phyloP scores from a whole-genome alignment of 2,113 vertebrate species.

The Syngnathus floridae region DNA sequence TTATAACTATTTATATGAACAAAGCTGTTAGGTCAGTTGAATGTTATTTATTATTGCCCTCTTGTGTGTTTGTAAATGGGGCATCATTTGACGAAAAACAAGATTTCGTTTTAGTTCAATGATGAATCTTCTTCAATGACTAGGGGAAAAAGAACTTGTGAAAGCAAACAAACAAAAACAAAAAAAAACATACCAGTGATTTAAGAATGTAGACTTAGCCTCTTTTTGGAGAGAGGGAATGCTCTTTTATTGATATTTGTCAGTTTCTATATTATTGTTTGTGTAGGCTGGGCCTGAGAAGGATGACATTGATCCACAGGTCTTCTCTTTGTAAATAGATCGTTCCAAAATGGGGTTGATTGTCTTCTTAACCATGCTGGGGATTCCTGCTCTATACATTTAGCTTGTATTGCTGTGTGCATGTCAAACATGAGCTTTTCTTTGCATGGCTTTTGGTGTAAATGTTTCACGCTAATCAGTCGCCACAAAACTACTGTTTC shows the following conservation, averaged over 20 bases:
- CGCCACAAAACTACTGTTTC: slow-evolving; percentile 48
- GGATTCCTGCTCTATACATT: slow-evolving; percentile 79
- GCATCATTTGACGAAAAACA: slow-evolving; percentile 71
- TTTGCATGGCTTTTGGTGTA: slow-evolving; percentile 78
- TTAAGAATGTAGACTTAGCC: slow-evolving; percentile 89
- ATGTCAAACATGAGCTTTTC: slow-evolving; percentile 80
- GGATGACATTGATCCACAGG: slow-evolving; percentile 45
- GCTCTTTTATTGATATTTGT: slow-evolving; percentile 85
- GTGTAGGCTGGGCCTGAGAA: slow-evolving; percentile 67
- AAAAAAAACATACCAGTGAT: slow-evolving; percentile 75
- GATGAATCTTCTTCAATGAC: slow-evolving; percentile 66
- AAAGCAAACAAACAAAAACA: slow-evolving; percentile 54
- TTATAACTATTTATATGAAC: slow-evolving; percentile 82
- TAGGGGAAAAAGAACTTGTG: slow-evolving; percentile 65
- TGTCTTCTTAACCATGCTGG: slow-evolving; percentile 67
- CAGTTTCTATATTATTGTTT: slow-evolving; percentile 80
- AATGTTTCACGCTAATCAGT: slow-evolving; percentile 63
- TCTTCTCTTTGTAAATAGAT: slow-evolving; percentile 86
- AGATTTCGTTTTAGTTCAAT: slow-evolving; percentile 67
- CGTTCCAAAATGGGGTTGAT: slow-evolving; percentile 66
- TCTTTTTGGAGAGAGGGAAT: slow-evolving; percentile 77
- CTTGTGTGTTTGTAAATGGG: slow-evolving; percentile 72
- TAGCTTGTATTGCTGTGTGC: slow-evolving; percentile 88
- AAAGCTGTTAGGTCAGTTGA: slow-evolving; percentile 72
- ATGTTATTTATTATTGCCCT: slow-evolving; percentile 79